phyloP scores from a whole-genome alignment of 1,140 invertebrate genomes.

The Ladona fulva region DNA sequence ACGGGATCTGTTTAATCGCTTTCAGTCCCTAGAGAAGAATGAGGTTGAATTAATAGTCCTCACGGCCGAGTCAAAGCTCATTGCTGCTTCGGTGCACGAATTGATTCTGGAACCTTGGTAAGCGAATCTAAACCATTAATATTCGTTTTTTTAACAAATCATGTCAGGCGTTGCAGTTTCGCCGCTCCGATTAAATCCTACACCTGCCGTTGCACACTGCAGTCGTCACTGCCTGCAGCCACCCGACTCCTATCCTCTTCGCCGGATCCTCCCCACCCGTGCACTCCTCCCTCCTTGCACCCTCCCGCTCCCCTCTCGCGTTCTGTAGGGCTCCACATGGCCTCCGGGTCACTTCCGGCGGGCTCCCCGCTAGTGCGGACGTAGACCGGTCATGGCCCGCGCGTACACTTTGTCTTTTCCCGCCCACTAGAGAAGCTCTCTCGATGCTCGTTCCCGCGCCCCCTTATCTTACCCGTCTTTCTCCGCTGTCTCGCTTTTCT shows the following conservation, averaged over 20 bases:
- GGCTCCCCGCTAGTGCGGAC: neutral
- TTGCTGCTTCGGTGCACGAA: no score
- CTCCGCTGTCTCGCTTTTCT: neutral
- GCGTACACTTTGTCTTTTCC: neutral
- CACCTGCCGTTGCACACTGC: neutral
- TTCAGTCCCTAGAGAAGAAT: no score
- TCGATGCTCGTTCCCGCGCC: neutral
- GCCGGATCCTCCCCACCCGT: neutral
- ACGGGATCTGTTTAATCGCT: no score
- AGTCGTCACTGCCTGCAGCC: neutral
- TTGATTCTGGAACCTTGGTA: no score
- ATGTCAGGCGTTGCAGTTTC: no score
- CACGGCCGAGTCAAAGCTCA: no score
- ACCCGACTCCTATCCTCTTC: neutral
- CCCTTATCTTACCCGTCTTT: neutral
- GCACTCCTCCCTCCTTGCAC: neutral
- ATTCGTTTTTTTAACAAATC: no score
- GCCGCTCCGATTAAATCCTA: no score
- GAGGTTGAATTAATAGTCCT: no score
- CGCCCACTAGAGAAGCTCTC: neutral
- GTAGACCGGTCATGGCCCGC: neutral
- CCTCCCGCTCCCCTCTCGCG: neutral
- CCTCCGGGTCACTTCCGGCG: neutral
- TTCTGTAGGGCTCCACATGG: neutral
- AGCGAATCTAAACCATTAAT: no score